Conservation (phyloP, 1,140 invertebrate species). For the Drosophila lowei region DNA sequence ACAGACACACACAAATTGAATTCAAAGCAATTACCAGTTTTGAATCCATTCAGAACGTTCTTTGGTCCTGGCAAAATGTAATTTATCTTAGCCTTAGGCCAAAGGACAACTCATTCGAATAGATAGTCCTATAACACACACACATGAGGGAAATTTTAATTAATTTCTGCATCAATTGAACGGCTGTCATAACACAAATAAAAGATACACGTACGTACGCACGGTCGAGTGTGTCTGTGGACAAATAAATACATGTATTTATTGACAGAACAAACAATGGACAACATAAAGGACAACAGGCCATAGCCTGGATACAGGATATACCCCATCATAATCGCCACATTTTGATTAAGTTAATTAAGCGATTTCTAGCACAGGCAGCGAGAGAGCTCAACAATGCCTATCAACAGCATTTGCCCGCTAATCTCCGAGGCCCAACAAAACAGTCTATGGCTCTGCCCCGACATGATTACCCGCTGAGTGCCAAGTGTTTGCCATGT, state of each 20-base stretch:
- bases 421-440: conserved; percentile 16
- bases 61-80: conserved; percentile 41
- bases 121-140: conserved; percentile 29
- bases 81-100: conserved; percentile 53
- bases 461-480: conserved; percentile 66
- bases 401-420: conserved; percentile 38
- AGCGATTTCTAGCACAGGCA: conserved; percentile 47
- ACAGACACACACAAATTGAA: conserved; percentile 13
- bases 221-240: conserved; percentile 3
- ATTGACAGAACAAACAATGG: conserved; percentile 64
- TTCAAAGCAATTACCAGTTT: conserved; percentile 50
- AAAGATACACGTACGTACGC: conserved; percentile 22
- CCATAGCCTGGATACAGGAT: conserved; percentile 14
- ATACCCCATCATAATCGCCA: conserved; percentile 59
- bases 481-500: conserved; percentile 58
- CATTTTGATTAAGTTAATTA: conserved; percentile 82
- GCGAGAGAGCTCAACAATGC: conserved; percentile 41
- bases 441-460: not conserved
- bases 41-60: conserved; percentile 25
- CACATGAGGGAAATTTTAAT: conserved; percentile 65
- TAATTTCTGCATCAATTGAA: conserved; percentile 67
- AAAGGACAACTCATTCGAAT: conserved; percentile 35
- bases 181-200: conserved; percentile 77
- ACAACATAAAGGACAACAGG: conserved; percentile 41
- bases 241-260: conserved; percentile 37